Evolutionary conservation across 2,888 invertebrate species (phyloP).

Genomic region (Brassicogethes aeneus): DNA sequence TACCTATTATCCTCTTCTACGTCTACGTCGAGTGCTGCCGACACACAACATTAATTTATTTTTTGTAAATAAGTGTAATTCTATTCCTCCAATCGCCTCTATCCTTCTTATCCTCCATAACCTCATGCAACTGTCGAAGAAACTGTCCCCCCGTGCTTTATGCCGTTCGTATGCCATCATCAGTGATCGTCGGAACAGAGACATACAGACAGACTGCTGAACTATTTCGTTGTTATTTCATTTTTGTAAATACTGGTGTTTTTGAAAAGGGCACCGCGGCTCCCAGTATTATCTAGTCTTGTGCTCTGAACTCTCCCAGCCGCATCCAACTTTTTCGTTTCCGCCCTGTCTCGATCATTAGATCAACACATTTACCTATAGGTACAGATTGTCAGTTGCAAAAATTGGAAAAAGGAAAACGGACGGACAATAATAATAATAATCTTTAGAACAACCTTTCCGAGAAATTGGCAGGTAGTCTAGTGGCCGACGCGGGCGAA

Average conservation of each 20-base stretch:
- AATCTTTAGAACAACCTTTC: too few relatives aligned
- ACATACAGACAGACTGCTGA: background rate
- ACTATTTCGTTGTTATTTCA: background rate
- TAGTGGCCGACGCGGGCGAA: too few relatives aligned
- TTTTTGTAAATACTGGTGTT: conserved; percentile 1
- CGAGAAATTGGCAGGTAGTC: too few relatives aligned
- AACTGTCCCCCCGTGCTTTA: conserved; percentile 30
- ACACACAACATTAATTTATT: conserved; percentile 33
- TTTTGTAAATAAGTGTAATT: conserved; percentile 36
- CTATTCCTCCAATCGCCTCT: conserved; percentile 11
- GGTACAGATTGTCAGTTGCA: too few relatives aligned
- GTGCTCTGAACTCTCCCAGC: background rate
- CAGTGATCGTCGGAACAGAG: conserved; percentile 3
- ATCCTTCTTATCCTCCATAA: background rate
- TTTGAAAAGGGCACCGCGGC: conserved; percentile 49
- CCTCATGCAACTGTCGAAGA: conserved; percentile 6
- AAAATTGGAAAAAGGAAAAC: too few relatives aligned
- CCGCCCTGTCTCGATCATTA: too few relatives aligned
- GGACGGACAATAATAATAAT: too few relatives aligned
- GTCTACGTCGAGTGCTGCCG: background rate
- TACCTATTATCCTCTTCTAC: conserved; percentile 1
- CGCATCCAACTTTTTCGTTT: background rate
- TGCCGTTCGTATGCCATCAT: conserved; percentile 25
- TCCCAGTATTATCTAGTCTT: conserved; percentile 62
- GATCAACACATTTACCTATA: too few relatives aligned